Conservation (phyloP, 2,888 invertebrate genomes). For the Tipula confusa region DNA sequence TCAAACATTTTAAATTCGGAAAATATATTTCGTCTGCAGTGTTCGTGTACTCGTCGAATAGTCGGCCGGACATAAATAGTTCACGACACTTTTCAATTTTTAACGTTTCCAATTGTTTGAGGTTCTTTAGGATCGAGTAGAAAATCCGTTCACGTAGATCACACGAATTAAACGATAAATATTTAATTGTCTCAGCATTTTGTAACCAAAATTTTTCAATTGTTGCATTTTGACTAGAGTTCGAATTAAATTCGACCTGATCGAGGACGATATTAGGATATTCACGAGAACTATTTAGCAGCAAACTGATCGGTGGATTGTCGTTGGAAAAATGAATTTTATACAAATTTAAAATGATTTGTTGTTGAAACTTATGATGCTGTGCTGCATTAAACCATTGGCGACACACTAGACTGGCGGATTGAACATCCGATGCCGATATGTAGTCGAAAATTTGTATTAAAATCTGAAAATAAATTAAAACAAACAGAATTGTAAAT, state of each 20-base stretch:
- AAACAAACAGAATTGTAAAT: neutral
- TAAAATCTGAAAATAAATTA: constrained; percentile 54
- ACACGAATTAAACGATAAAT: constrained; percentile 56
- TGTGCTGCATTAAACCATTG: constrained; percentile 66
- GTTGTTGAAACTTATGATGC: constrained; percentile 52
- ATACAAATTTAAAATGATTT: constrained; percentile 42
- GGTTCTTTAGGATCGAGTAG: constrained; percentile 55
- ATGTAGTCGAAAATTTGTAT: constrained; percentile 61
- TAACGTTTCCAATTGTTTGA: constrained; percentile 56
- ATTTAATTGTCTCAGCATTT: constrained; percentile 55
- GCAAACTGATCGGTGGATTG: constrained; percentile 41
- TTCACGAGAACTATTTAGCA: constrained; percentile 41
- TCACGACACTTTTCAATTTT: constrained; percentile 63
- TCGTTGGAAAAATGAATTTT: constrained; percentile 45
- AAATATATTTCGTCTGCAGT: neutral
- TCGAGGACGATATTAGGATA: constrained; percentile 44
- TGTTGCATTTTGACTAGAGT: constrained; percentile 37
- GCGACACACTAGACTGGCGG: constrained; percentile 60
- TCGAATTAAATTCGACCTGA: constrained; percentile 41
- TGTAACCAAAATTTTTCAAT: constrained; percentile 54
- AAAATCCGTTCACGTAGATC: constrained; percentile 63
- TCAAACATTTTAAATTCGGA: constrained; percentile 54
- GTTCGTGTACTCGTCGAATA: constrained; percentile 51
- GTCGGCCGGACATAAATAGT: constrained; percentile 67
- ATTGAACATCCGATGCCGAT: constrained; percentile 60